Base-by-base conservation (phyloP, 2,797 vertebrate genomes). In the Yasuhikotakia modesta region DNA sequence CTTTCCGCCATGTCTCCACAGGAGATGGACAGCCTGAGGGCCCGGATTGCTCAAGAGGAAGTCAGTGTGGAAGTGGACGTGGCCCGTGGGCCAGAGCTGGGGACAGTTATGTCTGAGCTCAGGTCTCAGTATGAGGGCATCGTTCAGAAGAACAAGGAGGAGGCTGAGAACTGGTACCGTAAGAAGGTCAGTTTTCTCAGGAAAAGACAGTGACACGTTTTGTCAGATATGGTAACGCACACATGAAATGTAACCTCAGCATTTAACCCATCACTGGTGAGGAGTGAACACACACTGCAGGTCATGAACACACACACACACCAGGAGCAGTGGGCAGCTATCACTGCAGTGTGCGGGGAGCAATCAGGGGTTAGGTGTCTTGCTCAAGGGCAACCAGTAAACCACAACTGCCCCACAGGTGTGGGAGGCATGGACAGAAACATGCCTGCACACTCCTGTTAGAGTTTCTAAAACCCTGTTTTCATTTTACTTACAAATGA, bases 21-120 rank as follows among this genome's bases (percentile, higher is more conserved):
- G 94, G 94, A 95, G 78, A 43, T 94, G 1, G 92, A 92, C 64
- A 90, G 90, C 81, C 85, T 93, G 88, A 91, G 84, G 79, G 90
- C 90, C 52, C 92, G 91, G 30, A 87, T 94, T 21, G 90, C 93
- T 68, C 88, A 84, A 61, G 92, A 94, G 27, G 92, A 94, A 75
- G 92, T 95, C 64, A 93, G 88, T 0, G 94, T 95, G 82, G 93
- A 94, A 82, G 92, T 95, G 84, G 93, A 94, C 60, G 90, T 91
- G 0, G 85, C 86, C 74, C 90, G 77, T 0, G 93, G 93, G 2
- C 94, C 94, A 0, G 94, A 95, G n/a, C 91, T 95, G 70, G 93
- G 90, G 6, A 80, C 84, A 19, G 79, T 93, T 55, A 85, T 95
- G 87, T 83, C 87, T 0, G 92, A 91, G 13, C 91, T 95, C 67